Percentiles rank a stretch among this genome's conserved stretches.
phyloP scores from a whole-genome alignment of 2,797 vertebrate genomes.

The Peromyscus attwateri region DNA sequence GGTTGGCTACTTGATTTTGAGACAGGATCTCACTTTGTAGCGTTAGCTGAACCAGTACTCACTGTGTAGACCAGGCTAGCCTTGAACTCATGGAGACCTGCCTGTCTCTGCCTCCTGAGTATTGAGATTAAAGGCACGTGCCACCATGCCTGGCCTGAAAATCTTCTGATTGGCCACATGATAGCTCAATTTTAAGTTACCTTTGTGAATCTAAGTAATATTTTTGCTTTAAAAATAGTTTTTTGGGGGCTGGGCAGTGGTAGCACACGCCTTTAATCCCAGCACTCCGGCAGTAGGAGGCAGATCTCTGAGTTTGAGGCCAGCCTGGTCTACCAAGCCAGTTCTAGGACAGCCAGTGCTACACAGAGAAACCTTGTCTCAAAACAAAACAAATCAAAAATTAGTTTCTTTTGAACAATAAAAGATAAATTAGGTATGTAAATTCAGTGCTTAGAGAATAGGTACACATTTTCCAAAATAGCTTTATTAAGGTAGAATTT shows the following conservation, averaged over 20 bases:
- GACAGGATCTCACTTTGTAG: neutral
- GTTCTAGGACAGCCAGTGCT: neutral
- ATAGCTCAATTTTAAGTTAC: conserved; percentile 39
- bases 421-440: conserved; percentile 83
- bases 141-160: neutral
- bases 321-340: neutral
- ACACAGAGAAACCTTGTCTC: neutral
- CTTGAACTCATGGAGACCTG: neutral
- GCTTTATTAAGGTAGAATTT: neutral
- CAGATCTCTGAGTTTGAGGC: neutral
- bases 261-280: neutral
- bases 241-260: neutral
- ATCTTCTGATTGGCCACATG: neutral
- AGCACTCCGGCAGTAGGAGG: neutral
- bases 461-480: conserved; percentile 72
- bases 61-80: neutral
- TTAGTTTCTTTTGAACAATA: conserved; percentile 71
- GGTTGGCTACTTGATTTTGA: neutral
- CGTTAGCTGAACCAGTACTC: neutral
- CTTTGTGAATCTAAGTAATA: neutral
- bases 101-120: neutral
- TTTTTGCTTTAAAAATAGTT: conserved; percentile 80
- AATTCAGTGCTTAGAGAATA: conserved; percentile 83
- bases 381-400: neutral
- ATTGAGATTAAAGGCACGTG: neutral